Evolutionary conservation across 2,888 invertebrate genomes (phyloP).

Genomic region (Meliscaeva auricollis): DNA sequence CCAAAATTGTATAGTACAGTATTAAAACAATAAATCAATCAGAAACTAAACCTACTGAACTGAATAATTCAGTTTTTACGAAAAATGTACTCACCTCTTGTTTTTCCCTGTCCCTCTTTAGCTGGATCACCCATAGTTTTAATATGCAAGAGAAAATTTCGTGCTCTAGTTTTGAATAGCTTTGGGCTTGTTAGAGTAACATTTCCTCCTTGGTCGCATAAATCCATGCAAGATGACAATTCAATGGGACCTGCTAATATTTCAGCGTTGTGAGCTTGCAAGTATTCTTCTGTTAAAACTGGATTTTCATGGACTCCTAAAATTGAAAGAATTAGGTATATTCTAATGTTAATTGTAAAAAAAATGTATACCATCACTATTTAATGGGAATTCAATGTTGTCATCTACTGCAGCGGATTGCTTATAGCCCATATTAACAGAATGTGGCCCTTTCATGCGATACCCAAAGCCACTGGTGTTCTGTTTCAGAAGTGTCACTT

Average conservation of each 20-base stretch:
- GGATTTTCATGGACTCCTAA: slow-evolving; percentile 87
- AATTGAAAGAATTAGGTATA: slow-evolving; percentile 19
- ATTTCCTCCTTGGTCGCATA: slow-evolving; percentile 93
- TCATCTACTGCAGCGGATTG: slow-evolving; percentile 84
- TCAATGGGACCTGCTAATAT: slow-evolving; percentile 95
- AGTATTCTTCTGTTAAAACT: slow-evolving; percentile 91
- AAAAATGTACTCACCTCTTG: slow-evolving; percentile 80
- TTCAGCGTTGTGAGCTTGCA: slow-evolving; percentile 94
- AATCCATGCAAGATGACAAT: slow-evolving; percentile 91
- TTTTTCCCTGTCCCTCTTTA: slow-evolving; percentile 85
- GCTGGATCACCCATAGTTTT: slow-evolving; percentile 88
- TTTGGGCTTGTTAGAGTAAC: slow-evolving; percentile 95
- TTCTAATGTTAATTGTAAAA: neutral
- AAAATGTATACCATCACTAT: slow-evolving; percentile 79
- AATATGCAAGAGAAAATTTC: slow-evolving; percentile 92
- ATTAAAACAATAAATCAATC: too few relatives aligned
- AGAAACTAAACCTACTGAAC: neutral
- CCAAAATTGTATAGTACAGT: too few relatives aligned
- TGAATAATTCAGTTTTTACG: neutral
- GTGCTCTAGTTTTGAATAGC: slow-evolving; percentile 90
- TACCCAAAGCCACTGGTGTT: slow-evolving; percentile 88
- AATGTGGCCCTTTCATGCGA: slow-evolving; percentile 84
- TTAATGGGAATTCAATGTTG: slow-evolving; percentile 80
- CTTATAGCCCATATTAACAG: slow-evolving; percentile 83
- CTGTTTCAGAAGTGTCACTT: slow-evolving; percentile 89